Conservation (phyloP, 2,888 invertebrate genomes). For the Troglohyphantes excavatus region DNA sequence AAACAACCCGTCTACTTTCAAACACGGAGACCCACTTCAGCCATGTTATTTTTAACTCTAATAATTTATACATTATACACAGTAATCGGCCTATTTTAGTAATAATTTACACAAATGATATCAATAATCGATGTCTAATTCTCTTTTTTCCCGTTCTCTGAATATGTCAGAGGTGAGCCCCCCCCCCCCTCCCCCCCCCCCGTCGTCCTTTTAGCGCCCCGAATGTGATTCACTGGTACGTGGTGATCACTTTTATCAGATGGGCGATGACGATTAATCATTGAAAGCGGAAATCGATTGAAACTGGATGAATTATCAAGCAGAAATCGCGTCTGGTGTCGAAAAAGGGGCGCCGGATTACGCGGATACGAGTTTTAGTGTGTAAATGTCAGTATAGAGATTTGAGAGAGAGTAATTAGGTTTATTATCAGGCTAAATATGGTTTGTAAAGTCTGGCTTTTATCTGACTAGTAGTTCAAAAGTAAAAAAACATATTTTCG, state of each 20-base stretch:
- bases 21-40: too few relatives aligned
- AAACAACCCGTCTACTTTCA: too few relatives aligned
- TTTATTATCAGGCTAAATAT: neutral
- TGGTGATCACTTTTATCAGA: constrained; percentile 57
- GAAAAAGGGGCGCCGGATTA: constrained; percentile 7
- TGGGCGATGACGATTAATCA: constrained; percentile 38
- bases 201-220: constrained; percentile 13
- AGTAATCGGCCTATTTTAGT: neutral
- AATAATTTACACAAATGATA: constrained; percentile 5
- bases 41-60: neutral
- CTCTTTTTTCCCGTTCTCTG: neutral
- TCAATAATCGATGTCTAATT: neutral
- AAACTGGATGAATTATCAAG: constrained; percentile 2
- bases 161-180: constrained; percentile 45
- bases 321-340: neutral
- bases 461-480: too few relatives aligned
- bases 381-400: neutral
- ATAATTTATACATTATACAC: constrained; percentile 3
- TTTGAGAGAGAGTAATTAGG: neutral
- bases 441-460: neutral
- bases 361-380: constrained; percentile 10
- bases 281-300: constrained; percentile 37
- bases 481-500: too few relatives aligned
- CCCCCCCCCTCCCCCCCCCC: too few relatives aligned
- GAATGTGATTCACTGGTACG: constrained; percentile 13